Conservation (phyloP, 2,888 invertebrate genomes). For the Cacoxenus indagator region DNA sequence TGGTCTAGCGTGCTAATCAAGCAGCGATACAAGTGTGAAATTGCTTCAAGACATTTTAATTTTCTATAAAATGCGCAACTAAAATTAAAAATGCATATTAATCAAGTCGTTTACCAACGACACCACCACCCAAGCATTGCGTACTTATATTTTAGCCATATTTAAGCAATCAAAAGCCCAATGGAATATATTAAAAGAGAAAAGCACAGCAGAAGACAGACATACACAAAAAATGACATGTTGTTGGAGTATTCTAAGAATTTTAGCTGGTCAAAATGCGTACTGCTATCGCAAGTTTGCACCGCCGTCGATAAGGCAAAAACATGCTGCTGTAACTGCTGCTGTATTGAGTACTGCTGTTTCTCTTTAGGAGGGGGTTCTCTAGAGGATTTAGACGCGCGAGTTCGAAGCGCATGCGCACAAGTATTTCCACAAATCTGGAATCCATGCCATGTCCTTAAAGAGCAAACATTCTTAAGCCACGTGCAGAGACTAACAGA, state of each 20-base stretch:
- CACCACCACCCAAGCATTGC: not conserved
- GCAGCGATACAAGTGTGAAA: not conserved
- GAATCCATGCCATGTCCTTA: conserved; percentile 60
- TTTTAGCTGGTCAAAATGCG: not conserved
- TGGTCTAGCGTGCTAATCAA: not conserved
- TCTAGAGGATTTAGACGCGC: conserved; percentile 57
- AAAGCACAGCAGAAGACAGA: not conserved
- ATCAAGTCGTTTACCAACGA: not conserved
- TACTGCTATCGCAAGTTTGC: not conserved
- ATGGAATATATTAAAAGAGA: not conserved
- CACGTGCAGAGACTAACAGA: conserved; percentile 66
- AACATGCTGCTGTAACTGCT: conserved; percentile 32
- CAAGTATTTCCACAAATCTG: conserved; percentile 33
- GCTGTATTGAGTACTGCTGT: no score
- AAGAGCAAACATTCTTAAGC: conserved; percentile 58
- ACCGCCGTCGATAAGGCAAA: conserved; percentile 29
- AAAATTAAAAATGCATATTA: not conserved
- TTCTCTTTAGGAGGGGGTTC: no score
- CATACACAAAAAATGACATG: not conserved
- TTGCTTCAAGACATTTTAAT: not conserved
- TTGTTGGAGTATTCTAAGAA: conserved; percentile 17
- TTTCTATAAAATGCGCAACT: not conserved
- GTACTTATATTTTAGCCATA: not conserved
- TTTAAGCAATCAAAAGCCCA: not conserved
- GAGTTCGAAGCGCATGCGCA: conserved; percentile 39